A percentile compares a stretch with the other conserved stretches of the same genome.
phyloP scores from a whole-genome alignment of 2,888 invertebrate genomes.

The Apoda limacodes region DNA sequence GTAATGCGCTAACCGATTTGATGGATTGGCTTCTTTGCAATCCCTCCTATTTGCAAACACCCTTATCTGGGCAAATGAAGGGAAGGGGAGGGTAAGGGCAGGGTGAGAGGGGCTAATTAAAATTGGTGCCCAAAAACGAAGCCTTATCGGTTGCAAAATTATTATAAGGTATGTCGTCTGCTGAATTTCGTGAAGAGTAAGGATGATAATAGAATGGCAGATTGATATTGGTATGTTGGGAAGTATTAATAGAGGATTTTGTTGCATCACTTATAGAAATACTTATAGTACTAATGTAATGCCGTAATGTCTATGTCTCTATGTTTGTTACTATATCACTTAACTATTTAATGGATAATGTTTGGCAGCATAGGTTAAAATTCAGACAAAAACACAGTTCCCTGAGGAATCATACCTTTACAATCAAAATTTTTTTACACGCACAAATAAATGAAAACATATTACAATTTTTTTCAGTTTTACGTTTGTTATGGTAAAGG shows the following conservation, averaged over 20 bases:
- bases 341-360: no score
- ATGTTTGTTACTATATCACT: no score
- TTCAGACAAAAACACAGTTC: no score
- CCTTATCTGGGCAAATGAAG: slow-evolving; percentile 46
- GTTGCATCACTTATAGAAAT: slow-evolving; percentile 26
- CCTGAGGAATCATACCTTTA: no score
- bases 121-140: slow-evolving; percentile 47
- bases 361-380: no score
- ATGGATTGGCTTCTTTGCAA: slow-evolving; percentile 69
- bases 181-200: slow-evolving; percentile 23
- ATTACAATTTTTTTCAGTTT: no score
- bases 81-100: slow-evolving; percentile 23
- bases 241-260: slow-evolving; percentile 18
- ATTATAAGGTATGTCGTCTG: slow-evolving; percentile 12
- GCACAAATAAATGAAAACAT: no score
- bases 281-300: slow-evolving; percentile 32
- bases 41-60: slow-evolving; percentile 68
- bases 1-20: slow-evolving; percentile 66
- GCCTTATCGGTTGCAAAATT: slow-evolving; percentile 17
- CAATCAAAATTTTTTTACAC: no score
- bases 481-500: no score
- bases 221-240: slow-evolving; percentile 7
- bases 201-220: slow-evolving; percentile 19
- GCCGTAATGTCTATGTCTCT: slow-evolving; percentile 16
- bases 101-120: slow-evolving; percentile 53